Percentiles rank a stretch among this genome's conserved stretches.
Conservation (phyloP, 1,140 invertebrate genomes). For the Caenorhabditis tropicalis region DNA sequence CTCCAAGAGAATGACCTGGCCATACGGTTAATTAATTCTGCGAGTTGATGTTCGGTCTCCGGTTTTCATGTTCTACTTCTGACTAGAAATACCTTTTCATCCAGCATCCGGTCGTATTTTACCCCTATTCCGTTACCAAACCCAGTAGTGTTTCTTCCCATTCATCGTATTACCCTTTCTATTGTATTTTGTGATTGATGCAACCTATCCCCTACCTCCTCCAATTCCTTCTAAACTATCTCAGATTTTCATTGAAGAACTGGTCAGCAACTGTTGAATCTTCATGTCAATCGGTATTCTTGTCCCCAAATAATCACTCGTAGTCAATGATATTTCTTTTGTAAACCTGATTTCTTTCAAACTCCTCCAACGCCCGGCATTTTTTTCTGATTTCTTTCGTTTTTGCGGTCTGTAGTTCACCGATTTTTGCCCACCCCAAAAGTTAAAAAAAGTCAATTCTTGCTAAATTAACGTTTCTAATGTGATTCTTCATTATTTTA, state of each 20-base stretch:
- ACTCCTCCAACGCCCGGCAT: not conserved
- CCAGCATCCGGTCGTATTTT: not conserved
- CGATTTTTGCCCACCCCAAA: not conserved
- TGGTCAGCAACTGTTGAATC: constrained; percentile 27
- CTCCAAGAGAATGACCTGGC: not conserved
- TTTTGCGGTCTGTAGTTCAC: constrained; percentile 35
- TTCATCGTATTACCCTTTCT: not conserved
- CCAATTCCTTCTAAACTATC: not conserved
- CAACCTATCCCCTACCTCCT: constrained; percentile 19
- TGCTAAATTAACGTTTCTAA: not conserved
- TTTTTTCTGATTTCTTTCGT: constrained; percentile 35
- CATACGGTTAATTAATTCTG: not conserved
- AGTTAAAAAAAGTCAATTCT: constrained; percentile 14
- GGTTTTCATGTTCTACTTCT: constrained; percentile 37
- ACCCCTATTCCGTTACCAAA: not conserved
- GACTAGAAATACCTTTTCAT: constrained; percentile 15
- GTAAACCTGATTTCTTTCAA: not conserved
- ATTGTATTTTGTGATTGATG: constrained; percentile 22
- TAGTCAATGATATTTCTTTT: not conserved
- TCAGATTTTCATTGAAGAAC: constrained; percentile 26
- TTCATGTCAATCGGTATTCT: not conserved
- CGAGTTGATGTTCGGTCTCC: constrained; percentile 44
- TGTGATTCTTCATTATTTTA: constrained; percentile 18
- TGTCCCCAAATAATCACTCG: not conserved
- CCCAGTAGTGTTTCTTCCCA: constrained; percentile 7